Base-by-base conservation (phyloP, 1,140 invertebrate species). In the Ladona fulva region DNA sequence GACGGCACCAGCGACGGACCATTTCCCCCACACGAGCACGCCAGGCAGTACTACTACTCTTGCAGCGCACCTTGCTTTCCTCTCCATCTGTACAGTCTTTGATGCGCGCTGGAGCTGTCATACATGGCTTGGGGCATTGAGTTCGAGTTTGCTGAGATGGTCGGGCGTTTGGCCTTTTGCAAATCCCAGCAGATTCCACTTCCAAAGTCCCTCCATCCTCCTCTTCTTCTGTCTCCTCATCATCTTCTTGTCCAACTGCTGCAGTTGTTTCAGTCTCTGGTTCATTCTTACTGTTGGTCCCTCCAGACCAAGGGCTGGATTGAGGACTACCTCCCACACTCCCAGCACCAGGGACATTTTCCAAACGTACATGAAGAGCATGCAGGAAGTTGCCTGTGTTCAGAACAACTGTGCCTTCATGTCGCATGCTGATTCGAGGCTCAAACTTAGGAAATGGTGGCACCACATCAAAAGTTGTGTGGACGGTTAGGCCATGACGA, bases 331-430 rank as follows among this genome's bases (percentile, higher is more conserved):
- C 52, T 6, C 52, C 52, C 14, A 66, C 52, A 66, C 52, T 66
- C n/a, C 52, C 52, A 16, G 16, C 52, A 19, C 52, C 52, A 19
- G 3, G 52, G n/a, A 66, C n/a, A 76, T 84, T 82, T 77, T 88
- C 85, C 75, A 90, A 82, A 77, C 88, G 85, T 24, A 89, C 85
- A 79, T 84, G 86, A 24, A 93, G 82, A 24, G 91, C 88, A 78
- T 92, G 89, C 25, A 93, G 84, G 80, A 92, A 91, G 82, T 92
- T 91, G 19, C 91, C 91, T 7, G 91, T 91, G 81, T 93, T 93
- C 24, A 93, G 85, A 14, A 92, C 87, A 44, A 92, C 89, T 75
- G 89, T 87, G 78, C 90, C 89, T 81, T 89, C 87, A 77, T 88
- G 87, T 81, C 90, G 91, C 74, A 92, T 83, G 80, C 89, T 89